A percentile compares a stretch with the other conserved stretches of the same genome.
These are phyloP conservation scores for Semnornis frantzii DNA, from an alignment of 2,113 vertebrate species.

Conservation along the genomic window DNA sequence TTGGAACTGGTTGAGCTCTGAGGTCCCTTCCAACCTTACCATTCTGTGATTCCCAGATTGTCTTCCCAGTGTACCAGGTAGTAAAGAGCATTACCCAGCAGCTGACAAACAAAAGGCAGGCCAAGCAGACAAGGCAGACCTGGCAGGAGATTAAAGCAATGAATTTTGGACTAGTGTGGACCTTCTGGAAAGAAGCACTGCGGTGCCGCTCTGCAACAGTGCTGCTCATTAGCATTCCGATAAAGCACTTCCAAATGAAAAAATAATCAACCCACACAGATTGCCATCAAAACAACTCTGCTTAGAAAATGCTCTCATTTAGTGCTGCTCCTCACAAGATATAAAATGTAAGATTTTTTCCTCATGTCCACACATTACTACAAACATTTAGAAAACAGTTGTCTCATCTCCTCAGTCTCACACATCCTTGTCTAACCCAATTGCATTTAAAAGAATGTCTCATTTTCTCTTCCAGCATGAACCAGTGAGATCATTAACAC, in stretches of 20 bases:
- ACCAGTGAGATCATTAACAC: not conserved
- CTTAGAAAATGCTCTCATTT: constrained; percentile 41
- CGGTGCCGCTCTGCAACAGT: not conserved
- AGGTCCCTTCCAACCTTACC: too few relatives aligned
- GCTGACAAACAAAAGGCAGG: not conserved
- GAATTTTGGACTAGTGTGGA: not conserved
- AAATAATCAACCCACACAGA: constrained; percentile 19
- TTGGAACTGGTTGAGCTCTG: too few relatives aligned
- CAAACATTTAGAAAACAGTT: constrained; percentile 29
- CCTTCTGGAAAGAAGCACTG: not conserved
- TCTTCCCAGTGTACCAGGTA: not conserved
- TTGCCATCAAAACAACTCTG: not conserved
- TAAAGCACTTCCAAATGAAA: constrained; percentile 4
- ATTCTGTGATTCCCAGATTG: not conserved
- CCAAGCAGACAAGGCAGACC: not conserved
- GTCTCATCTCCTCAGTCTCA: constrained; percentile 35
- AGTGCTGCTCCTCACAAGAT: constrained; percentile 37
- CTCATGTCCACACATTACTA: not conserved
- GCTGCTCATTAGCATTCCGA: constrained; percentile 1
- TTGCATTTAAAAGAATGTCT: not conserved
- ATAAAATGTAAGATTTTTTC: constrained; percentile 29
- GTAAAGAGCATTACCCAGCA: not conserved
- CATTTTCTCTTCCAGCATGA: not conserved
- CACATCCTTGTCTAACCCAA: constrained; percentile 39
- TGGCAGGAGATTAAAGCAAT: not conserved